Percentiles rank a stretch among this genome's conserved stretches.
These are phyloP conservation scores for Brachylomia viminalis DNA, from an alignment of 2,888 invertebrate species.

Conservation along the genomic window DNA sequence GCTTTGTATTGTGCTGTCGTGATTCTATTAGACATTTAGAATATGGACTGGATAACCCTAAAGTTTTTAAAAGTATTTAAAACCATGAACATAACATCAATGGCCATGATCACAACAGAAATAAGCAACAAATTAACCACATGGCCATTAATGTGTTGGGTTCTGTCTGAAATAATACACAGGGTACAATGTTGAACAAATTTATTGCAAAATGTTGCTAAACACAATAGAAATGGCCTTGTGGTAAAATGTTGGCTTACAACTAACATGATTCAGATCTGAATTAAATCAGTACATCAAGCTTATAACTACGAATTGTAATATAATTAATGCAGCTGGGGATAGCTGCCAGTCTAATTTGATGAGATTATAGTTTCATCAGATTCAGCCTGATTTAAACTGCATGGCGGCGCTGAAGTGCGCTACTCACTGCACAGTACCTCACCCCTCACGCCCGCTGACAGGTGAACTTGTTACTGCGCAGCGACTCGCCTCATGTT, in stretches of 20 bases:
- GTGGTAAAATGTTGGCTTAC: slow-evolving; percentile 79
- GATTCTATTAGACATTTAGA: too few relatives aligned
- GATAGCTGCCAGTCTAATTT: slow-evolving; percentile 26
- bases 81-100: slow-evolving; percentile 77
- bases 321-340: slow-evolving; percentile 39
- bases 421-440: too few relatives aligned
- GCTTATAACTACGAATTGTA: slow-evolving; percentile 66
- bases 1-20: too few relatives aligned
- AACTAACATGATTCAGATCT: slow-evolving; percentile 60
- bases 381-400: not conserved
- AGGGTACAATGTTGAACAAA: slow-evolving; percentile 73
- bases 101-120: slow-evolving; percentile 81
- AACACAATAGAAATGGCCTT: slow-evolving; percentile 88
- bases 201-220: slow-evolving; percentile 80
- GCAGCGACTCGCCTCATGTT: too few relatives aligned
- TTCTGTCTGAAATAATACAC: slow-evolving; percentile 83
- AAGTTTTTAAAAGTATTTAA: slow-evolving; percentile 2
- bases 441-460: too few relatives aligned
- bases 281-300: slow-evolving; percentile 54
- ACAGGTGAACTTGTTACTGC: too few relatives aligned
- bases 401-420: too few relatives aligned
- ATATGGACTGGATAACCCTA: not conserved
- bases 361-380: slow-evolving; percentile 16
- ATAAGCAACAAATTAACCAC: slow-evolving; percentile 76
- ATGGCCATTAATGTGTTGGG: slow-evolving; percentile 88